These are phyloP conservation scores for Furnarius figulus DNA, from an alignment of 2,113 vertebrate species.

Conservation along the genomic window DNA sequence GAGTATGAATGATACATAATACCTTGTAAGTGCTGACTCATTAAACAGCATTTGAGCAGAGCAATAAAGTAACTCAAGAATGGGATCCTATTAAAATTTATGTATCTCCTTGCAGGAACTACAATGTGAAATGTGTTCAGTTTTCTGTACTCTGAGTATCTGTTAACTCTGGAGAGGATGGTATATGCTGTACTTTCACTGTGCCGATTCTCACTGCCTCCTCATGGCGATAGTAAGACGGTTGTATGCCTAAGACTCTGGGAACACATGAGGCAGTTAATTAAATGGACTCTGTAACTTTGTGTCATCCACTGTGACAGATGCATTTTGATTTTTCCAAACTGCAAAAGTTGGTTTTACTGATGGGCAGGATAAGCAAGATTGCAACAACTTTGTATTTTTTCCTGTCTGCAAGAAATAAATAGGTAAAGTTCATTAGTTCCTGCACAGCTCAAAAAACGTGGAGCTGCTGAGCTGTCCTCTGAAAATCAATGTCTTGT, in stretches of 20 bases:
- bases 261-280: background rate
- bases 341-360: background rate
- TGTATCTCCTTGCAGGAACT: background rate
- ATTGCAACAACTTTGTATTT: background rate
- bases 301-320: background rate
- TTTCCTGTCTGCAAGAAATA: background rate
- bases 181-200: background rate
- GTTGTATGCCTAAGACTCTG: background rate
- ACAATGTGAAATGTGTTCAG: background rate
- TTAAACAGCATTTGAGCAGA: conserved; percentile 8
- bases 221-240: background rate
- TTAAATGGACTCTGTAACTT: background rate
- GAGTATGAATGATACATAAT: background rate
- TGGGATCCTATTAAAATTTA: background rate
- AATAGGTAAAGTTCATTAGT: background rate
- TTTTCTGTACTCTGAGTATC: background rate
- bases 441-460: background rate
- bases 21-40: background rate
- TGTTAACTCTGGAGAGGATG: background rate
- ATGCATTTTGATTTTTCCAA: background rate
- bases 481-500: background rate
- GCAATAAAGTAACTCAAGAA: background rate
- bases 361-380: background rate
- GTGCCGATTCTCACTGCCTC: background rate
- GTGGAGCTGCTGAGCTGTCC: background rate